Evolutionary conservation across 1,140 invertebrate genomes (phyloP).

Genomic region (Chlorops oryzae): DNA sequence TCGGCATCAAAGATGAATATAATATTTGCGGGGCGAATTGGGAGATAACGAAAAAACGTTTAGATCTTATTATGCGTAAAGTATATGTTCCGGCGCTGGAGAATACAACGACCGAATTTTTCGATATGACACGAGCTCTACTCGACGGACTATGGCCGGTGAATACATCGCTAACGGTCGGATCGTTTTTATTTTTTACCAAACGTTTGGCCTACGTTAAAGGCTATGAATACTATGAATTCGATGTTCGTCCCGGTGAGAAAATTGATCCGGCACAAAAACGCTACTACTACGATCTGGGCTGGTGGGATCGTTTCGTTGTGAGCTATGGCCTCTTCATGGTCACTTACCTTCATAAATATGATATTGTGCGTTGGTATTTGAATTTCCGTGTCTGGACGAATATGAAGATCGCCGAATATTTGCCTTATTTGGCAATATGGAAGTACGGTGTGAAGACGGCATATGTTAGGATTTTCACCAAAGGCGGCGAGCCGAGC

Average conservation of each 20-base stretch:
- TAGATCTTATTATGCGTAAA: constrained; percentile 34
- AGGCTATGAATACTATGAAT: constrained; percentile 41
- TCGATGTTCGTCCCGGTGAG: constrained; percentile 25
- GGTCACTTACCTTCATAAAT: constrained; percentile 37
- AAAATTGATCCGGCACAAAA: constrained; percentile 17
- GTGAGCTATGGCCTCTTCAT: constrained; percentile 35
- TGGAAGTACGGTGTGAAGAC: constrained; percentile 34
- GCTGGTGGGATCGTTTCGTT: constrained; percentile 35
- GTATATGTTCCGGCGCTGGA: constrained; percentile 34
- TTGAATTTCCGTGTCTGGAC: constrained; percentile 38
- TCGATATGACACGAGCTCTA: constrained; percentile 32
- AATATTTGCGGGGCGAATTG: constrained; percentile 40
- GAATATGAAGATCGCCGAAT: constrained; percentile 30
- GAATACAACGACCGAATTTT: constrained; percentile 29
- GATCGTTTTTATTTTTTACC: constrained; percentile 35
- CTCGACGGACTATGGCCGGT: constrained; percentile 38
- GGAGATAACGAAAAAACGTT: constrained; percentile 27
- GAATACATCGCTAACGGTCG: constrained; percentile 32
- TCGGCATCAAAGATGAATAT: constrained; percentile 70
- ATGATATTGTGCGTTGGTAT: constrained; percentile 35
- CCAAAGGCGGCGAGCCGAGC: constrained; percentile 19
- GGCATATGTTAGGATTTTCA: constrained; percentile 41
- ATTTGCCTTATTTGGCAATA: constrained; percentile 43
- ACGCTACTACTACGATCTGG: constrained; percentile 31
- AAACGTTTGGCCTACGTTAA: constrained; percentile 37